Conservation (phyloP, 2,888 invertebrate species). For the Cephus spinipes region DNA sequence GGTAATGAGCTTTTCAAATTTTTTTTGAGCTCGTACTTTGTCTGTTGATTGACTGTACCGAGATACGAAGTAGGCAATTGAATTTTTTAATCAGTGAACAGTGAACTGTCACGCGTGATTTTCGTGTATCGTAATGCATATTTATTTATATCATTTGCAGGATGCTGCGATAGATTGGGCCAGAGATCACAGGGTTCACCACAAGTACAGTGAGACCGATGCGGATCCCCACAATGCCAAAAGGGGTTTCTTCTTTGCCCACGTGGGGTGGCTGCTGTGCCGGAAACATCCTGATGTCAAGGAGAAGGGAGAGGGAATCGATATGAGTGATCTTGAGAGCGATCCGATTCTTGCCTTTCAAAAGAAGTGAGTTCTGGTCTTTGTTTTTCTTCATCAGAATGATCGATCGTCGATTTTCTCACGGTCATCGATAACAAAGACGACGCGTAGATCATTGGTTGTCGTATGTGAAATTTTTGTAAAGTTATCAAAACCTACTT, state of each 20-base stretch:
- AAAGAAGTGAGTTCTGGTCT: conserved; percentile 76
- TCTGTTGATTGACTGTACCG: background rate
- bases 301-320: conserved; percentile 86
- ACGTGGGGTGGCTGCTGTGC: conserved; percentile 93
- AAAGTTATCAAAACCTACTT: no score
- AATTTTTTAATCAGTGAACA: background rate
- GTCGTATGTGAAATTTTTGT: no score
- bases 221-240: conserved; percentile 94
- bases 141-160: conserved; percentile 61
- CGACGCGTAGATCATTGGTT: no score
- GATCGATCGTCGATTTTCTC: background rate
- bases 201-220: conserved; percentile 93
- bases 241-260: conserved; percentile 95
- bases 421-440: no score
- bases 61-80: background rate
- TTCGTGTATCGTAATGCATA: background rate
- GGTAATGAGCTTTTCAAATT: background rate
- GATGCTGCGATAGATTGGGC: conserved; percentile 85
- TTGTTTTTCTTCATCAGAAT: background rate
- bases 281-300: conserved; percentile 92
- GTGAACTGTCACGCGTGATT: background rate
- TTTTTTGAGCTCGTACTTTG: background rate
- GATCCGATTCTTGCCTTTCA: conserved; percentile 91
- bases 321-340: conserved; percentile 83
- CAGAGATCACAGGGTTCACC: conserved; percentile 84